Conservation (phyloP, 1,140 invertebrate species). For the Diabrotica undecimpunctata region DNA sequence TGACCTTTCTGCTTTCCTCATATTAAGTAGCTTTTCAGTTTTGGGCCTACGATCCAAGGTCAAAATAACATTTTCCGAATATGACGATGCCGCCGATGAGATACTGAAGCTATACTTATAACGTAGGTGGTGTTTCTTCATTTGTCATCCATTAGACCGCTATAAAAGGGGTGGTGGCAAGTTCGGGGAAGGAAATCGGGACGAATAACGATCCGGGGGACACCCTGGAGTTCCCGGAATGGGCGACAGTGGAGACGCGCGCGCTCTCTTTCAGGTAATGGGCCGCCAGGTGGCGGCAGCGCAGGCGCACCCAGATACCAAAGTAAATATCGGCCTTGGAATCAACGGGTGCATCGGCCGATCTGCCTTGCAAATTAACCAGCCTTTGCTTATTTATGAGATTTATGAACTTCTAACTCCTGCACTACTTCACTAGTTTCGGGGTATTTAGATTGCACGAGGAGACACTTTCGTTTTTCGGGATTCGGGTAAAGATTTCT, state of each 20-base stretch:
- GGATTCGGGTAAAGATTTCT: too few species aligned
- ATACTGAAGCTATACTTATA: conserved; percentile 1
- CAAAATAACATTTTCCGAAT: conserved; percentile 16
- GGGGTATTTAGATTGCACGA: too few species aligned
- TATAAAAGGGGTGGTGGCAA: conserved; percentile 15
- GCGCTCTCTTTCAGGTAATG: conserved; percentile 33
- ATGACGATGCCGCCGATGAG: conserved; percentile 5
- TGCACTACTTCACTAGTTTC: conserved; percentile 7
- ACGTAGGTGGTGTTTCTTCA: conserved; percentile 18
- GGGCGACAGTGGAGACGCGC: conserved; percentile 25
- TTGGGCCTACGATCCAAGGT: conserved; percentile 21
- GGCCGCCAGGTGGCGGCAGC: conserved; percentile 29
- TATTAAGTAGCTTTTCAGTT: conserved; percentile 44
- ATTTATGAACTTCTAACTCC: conserved; percentile 44
- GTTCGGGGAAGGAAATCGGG: conserved; percentile 28
- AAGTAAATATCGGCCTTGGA: conserved; percentile 31
- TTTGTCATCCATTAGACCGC: conserved; percentile 19
- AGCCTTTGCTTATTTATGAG: conserved; percentile 41
- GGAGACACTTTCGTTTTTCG: too few species aligned
- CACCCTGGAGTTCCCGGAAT: conserved; percentile 20
- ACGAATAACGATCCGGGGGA: conserved; percentile 43
- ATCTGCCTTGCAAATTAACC: conserved; percentile 46
- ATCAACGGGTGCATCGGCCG: conserved; percentile 37
- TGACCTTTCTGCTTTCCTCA: conserved; percentile 48
- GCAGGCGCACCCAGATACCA: conserved; percentile 14